phyloP scores from a whole-genome alignment of 2,797 vertebrate genomes.

The Halcyon smyrnensis region DNA sequence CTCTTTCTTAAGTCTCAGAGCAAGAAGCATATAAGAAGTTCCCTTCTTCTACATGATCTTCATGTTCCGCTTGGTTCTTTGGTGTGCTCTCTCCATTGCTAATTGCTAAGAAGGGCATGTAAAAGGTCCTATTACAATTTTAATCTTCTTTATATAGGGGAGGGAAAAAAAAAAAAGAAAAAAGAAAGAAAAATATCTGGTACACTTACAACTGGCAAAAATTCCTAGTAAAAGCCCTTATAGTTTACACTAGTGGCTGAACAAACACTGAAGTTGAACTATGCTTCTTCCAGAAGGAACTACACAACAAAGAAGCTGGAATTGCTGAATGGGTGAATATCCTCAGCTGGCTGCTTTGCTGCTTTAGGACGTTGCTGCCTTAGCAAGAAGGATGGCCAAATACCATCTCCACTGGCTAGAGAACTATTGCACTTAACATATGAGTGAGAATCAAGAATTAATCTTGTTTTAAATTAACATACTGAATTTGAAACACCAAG shows the following conservation, averaged over 20 bases:
- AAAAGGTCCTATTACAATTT: not conserved
- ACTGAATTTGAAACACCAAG: conserved; percentile 7
- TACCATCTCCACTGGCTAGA: not conserved
- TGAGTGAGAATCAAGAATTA: not conserved
- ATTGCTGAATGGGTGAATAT: not conserved
- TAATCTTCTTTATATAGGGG: not conserved
- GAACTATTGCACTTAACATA: not conserved
- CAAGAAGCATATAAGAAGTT: not conserved
- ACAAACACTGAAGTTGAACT: not conserved
- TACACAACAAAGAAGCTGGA: not conserved
- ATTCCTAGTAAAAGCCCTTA: not conserved
- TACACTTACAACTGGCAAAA: not conserved
- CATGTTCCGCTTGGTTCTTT: not conserved
- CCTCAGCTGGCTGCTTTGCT: not conserved
- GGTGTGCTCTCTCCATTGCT: not conserved
- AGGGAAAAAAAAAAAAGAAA: no score
- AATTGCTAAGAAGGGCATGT: not conserved
- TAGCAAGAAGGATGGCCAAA: not conserved
- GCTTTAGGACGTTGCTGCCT: not conserved
- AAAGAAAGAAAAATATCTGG: not conserved
- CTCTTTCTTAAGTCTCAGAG: not conserved
- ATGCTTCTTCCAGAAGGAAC: not conserved
- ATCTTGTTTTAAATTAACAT: not conserved
- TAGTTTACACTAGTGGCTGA: not conserved
- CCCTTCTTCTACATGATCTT: not conserved